A percentile compares a stretch with the other conserved stretches of the same genome.
phyloP scores from a whole-genome alignment of 2,113 vertebrate genomes.

The Galbula dea region DNA sequence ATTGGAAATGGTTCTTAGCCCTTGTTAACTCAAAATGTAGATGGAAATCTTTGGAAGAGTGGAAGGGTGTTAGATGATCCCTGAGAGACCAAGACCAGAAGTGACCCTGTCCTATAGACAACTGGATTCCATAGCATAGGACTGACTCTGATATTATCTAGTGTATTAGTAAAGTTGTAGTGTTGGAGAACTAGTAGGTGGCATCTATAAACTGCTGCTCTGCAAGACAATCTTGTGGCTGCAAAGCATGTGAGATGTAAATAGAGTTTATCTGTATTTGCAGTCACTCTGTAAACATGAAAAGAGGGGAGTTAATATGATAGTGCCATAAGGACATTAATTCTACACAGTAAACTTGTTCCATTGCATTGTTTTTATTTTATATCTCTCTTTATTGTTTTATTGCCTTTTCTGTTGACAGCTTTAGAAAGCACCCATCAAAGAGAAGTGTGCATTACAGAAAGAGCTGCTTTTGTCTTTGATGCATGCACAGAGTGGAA shows the following conservation, averaged over 20 bases:
- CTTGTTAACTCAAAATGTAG: too few species aligned
- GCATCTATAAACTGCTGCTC: not conserved
- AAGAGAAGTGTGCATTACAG: not conserved
- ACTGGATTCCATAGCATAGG: too few species aligned
- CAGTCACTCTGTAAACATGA: not conserved
- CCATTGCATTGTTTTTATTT: not conserved
- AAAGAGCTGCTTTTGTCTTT: not conserved
- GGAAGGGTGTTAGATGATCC: too few species aligned
- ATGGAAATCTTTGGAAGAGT: too few species aligned
- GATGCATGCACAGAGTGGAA: not conserved
- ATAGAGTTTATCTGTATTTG: not conserved
- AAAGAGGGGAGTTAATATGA: not conserved
- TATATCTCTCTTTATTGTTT: not conserved
- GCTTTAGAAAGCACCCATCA: not conserved
- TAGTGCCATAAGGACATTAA: slow-evolving; percentile 10
- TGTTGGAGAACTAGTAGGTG: not conserved
- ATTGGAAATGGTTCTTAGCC: too few species aligned
- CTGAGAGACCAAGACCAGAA: too few species aligned
- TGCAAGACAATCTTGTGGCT: not conserved
- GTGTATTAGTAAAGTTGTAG: too few species aligned
- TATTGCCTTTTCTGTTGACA: not conserved
- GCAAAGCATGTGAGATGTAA: not conserved
- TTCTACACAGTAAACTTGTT: not conserved
- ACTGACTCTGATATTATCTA: too few species aligned
- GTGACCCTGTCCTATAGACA: too few species aligned